A percentile compares a stretch with the other conserved stretches of the same genome.
Conservation (phyloP, 1,140 invertebrate species). For the Maconellicoccus hirsutus region DNA sequence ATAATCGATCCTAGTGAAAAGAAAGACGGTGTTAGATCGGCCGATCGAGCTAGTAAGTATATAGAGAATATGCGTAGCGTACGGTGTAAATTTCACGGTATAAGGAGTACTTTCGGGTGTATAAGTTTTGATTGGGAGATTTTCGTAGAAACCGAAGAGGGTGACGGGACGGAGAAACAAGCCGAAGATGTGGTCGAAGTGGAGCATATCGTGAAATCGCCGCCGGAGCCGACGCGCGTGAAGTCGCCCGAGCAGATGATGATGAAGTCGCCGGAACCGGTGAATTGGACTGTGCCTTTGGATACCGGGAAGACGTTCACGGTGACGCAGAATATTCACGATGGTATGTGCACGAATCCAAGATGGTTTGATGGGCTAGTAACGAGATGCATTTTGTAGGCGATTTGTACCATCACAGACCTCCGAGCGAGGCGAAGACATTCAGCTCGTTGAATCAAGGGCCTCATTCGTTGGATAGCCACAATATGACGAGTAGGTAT, state of each 20-base stretch:
- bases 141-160: conserved; percentile 33
- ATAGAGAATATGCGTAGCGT: too few species aligned
- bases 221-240: conserved; percentile 78
- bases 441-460: conserved; percentile 29
- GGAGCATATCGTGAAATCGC: conserved; percentile 71
- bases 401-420: conserved; percentile 39
- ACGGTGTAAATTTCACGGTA: too few species aligned
- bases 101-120: background rate
- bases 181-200: conserved; percentile 33
- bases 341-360: conserved; percentile 43
- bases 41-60: background rate
- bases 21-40: background rate
- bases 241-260: conserved; percentile 86
- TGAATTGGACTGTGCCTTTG: conserved; percentile 86
- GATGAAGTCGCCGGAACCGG: conserved; percentile 78
- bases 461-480: conserved; percentile 24
- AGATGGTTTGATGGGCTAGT: conserved; percentile 36
- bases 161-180: conserved; percentile 25
- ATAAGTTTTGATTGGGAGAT: background rate
- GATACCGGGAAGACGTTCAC: conserved; percentile 87
- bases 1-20: background rate
- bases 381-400: conserved; percentile 37
- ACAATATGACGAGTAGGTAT: conserved; percentile 21
- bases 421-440: conserved; percentile 31
- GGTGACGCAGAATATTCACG: conserved; percentile 78